phyloP scores from a whole-genome alignment of 2,888 invertebrate species.

The Drosophila leonis region DNA sequence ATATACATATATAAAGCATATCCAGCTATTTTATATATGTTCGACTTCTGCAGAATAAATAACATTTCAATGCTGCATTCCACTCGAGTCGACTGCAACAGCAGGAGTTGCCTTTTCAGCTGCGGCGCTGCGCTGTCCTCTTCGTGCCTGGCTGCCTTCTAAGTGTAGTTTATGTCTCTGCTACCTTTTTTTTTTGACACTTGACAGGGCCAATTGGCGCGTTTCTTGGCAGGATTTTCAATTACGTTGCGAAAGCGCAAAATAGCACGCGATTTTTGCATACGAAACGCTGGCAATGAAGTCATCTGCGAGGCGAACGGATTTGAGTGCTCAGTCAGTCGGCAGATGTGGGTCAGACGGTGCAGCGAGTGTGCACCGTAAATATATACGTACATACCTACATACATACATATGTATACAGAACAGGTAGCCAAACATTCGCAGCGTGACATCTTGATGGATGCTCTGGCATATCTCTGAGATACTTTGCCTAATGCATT shows the following conservation, averaged over 20 bases:
- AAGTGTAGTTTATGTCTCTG: constrained; percentile 30
- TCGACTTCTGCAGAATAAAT: background rate
- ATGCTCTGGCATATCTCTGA: background rate
- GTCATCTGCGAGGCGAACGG: constrained; percentile 17
- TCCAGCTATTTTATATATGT: background rate
- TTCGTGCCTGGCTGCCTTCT: background rate
- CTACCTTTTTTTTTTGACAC: constrained; percentile 49
- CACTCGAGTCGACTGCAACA: constrained; percentile 1
- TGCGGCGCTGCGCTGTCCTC: background rate
- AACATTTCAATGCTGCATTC: background rate
- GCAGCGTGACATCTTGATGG: constrained; percentile 12
- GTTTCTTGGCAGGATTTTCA: constrained; percentile 61
- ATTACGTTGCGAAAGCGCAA: constrained; percentile 38
- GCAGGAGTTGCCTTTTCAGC: background rate
- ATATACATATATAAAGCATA: background rate
- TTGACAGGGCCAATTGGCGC: constrained; percentile 57
- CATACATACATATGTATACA: background rate
- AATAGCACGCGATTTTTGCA: constrained; percentile 38
- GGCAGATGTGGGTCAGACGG: constrained; percentile 23
- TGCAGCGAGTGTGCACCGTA: background rate
- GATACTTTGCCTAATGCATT: constrained; percentile 12
- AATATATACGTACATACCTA: background rate
- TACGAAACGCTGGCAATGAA: constrained; percentile 39
- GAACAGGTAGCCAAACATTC: background rate
- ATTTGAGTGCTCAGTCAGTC: constrained; percentile 13